Conservation (phyloP, 1,140 invertebrate species). For the Aphelinus certus region DNA sequence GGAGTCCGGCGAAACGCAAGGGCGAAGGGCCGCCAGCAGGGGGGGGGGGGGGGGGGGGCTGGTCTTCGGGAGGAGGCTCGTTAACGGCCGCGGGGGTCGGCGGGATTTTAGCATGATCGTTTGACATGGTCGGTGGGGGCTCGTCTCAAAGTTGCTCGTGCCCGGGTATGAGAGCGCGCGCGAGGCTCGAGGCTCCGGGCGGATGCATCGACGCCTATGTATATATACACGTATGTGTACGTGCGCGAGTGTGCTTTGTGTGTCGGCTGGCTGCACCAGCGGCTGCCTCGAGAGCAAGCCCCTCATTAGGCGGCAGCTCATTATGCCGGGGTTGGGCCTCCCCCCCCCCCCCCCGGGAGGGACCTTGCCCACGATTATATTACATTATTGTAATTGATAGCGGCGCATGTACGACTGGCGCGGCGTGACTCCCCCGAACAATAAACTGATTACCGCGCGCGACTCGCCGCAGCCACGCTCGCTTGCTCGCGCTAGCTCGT, state of each 20-base stretch:
- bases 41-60: too few species aligned
- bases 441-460: constrained; percentile 53
- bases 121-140: too few species aligned
- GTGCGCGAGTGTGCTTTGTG: neutral
- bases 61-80: too few species aligned
- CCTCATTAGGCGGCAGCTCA: constrained; percentile 53
- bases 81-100: too few species aligned
- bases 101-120: too few species aligned
- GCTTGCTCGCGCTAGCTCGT: neutral
- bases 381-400: constrained; percentile 59
- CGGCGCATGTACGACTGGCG: constrained; percentile 45
- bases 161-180: too few species aligned
- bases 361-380: constrained; percentile 48
- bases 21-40: too few species aligned
- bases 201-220: too few species aligned
- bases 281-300: constrained; percentile 32
- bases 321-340: constrained; percentile 41
- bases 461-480: constrained; percentile 2
- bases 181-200: too few species aligned
- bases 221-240: neutral
- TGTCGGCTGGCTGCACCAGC: constrained; percentile 25
- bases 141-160: too few species aligned
- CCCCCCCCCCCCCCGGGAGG: neutral
- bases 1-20: too few species aligned
- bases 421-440: constrained; percentile 52